Base-by-base conservation (phyloP, 37 sponge, comb jelly and placozoan species). In the Chondrilla cf. caribensis region DNA sequence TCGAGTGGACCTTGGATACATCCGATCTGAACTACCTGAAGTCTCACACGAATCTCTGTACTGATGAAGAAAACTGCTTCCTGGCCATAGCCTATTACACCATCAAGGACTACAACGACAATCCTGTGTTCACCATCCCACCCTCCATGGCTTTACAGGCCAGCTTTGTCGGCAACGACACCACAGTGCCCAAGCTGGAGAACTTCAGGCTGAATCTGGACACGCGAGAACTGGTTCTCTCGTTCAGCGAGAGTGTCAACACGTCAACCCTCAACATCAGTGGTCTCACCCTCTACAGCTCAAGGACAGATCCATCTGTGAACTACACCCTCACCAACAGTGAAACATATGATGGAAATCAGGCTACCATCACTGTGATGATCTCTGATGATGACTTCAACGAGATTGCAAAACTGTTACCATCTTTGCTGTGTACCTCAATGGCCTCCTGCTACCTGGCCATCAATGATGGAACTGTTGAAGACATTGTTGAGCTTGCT, bases 161-260 rank as follows among this genome's bases (percentile, higher is more conserved):
- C 25, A 39, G 57, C 2, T 79, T 60, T 28, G 86, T 94, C 55
- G 81, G 80, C 36, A 86, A 84, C 58, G 95, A 91, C 54, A 84
- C 84, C 22, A 31, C 31, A 2, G 55, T 81, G 24, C 95, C 95
- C 24, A 4, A 7, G 9, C 86, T 93, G 4, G 28, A 47, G 8
- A 33, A n/a, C 35, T 94, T 91, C 59, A 55, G 15, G 3, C 70
- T 96, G 17, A 70, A 96, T 59, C 40, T 93, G 39, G 55, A 89
- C 78, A 65, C 78, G 31, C 29, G 83, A 58, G 84, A 70, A 21
- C 73, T 94, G 11, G 0, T 59, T 5, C 79, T 94, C 21, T 62
- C 57, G n/a, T 94, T 91, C 83, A 79, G 81, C 75, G 95, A 94
- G 54, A 94, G 92, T 40, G 92, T 94, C 8, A 91, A 94, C 58